Base-by-base conservation (phyloP, 2,113 vertebrate species). In the Elephantulus edwardii region DNA sequence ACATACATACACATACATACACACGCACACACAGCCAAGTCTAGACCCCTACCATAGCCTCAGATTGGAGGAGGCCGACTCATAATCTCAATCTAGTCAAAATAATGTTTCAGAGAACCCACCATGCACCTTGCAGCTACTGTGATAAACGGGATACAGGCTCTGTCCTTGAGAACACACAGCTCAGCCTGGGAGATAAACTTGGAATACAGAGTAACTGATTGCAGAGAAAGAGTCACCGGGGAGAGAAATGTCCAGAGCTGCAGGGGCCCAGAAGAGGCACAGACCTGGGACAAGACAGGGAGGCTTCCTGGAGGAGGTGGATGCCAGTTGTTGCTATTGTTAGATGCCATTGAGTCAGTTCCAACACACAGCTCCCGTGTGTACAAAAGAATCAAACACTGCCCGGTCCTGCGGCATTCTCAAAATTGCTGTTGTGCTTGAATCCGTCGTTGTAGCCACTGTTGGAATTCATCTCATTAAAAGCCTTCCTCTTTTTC, bases 111-210 rank as follows among this genome's bases (percentile, higher is more conserved):
- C 8, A 4, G 16, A 68, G 33, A 6, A 46, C 40, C 66, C 30
- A 20, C 82, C 38, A 1, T 13, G 38, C 11, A 58, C 75, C 2
- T 82, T 35, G 56, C 83, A 33, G 19, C 11, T 26, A 1, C 22
- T 4, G 28, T 3, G 3, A 4, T 4, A 28, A 28, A 12, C 0
- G 4, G 7, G 38, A 30, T 10, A 1, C 0, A 54, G 12, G 7
- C 54, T 42, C 58, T 20, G 52, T 60, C 30, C 40, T 12, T 66
- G 1, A 7, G 12, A 9, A 22, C 11, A 24, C 58, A 35, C 20
- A 9, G 52, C 38, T 33, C 46, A 40, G 28, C 22, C 48, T 14
- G 11, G 13, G 19, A 72, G 35, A 30, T 8, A 28, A 17, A 38
- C 62, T 11, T 42, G 38, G n/a, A 48, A 22, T 0, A 20, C 33